Base-by-base conservation (phyloP, 1,140 invertebrate species). In the Microplitis mediator region DNA sequence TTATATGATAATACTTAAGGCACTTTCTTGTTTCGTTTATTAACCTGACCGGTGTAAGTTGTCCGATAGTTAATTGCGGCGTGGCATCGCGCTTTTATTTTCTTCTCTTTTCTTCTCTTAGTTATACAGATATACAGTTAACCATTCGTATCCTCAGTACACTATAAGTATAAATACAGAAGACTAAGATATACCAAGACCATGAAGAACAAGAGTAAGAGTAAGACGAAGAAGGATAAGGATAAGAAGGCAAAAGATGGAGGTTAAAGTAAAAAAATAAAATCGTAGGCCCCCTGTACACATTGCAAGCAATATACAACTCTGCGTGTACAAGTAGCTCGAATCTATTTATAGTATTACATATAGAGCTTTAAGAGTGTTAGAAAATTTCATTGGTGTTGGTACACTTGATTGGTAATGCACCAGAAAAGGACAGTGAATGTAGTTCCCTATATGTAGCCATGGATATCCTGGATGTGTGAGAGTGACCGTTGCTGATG, bases 281-380 rank as follows among this genome's bases (percentile, higher is more conserved):
- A 45, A 50, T 62, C 74, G 23, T 72, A 70, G 69, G 72, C 74
- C 75, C 68, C 76, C 75, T 76, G 69, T 72, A 72, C 67, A 72
- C 64, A 23, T 69, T 23, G 23, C 23, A 23, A 23, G 23, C 23
- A 23, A 23, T 23, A 23, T 23, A 23, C 23, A 72, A 61, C 73
- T 72, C 72, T 72, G 71, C 75, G 72, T 77, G 78, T 80, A 76
- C 82, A 84, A 83, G 83, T 84, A 83, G 84, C 82, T 82, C 77
- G 76, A 76, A 79, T 82, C 84, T 85, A 85, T 85, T 85, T 85
- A 85, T 84, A 85, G 82, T 79, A 23, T 23, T 23, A 23, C 23
- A 23, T 23, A 23, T 23, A 23, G 23, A 23, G 0, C 23, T 23
- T 23, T 23, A 2, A 23, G 0, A 23, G 23, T 23, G 23, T 23